These are phyloP conservation scores for Ylistrum balloti DNA, from an alignment of 1,140 invertebrate genomes.

Conservation along the genomic window DNA sequence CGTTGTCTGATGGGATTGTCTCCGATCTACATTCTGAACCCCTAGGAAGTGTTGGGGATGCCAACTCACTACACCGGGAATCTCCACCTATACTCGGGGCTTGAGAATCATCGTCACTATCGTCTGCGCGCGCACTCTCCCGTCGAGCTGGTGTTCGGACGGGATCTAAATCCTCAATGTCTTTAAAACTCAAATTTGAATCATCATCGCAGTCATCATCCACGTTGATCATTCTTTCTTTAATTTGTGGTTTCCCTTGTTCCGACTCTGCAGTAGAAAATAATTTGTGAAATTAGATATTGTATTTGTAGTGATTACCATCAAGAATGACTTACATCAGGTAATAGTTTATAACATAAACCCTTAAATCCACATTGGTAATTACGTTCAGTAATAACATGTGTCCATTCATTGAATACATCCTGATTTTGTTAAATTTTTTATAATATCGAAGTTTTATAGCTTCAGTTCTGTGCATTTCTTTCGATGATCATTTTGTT, in stretches of 20 bases:
- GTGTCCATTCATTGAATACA: too few relatives aligned
- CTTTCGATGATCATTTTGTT: too few relatives aligned
- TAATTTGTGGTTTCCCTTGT: background rate
- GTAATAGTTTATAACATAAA: too few relatives aligned
- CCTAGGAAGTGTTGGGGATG: background rate
- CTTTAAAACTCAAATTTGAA: conserved; percentile 13
- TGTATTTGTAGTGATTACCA: too few relatives aligned
- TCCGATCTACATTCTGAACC: conserved; percentile 14
- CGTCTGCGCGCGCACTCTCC: conserved; percentile 15
- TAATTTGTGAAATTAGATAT: too few relatives aligned
- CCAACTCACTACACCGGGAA: conserved; percentile 6
- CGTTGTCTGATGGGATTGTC: conserved; percentile 23
- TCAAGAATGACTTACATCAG: too few relatives aligned
- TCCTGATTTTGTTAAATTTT: too few relatives aligned
- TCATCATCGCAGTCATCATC: conserved; percentile 26
- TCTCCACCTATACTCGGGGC: conserved; percentile 17
- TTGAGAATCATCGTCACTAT: conserved; percentile 33
- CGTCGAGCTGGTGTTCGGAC: background rate
- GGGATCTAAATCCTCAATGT: conserved; percentile 31
- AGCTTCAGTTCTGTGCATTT: too few relatives aligned
- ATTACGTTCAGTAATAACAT: too few relatives aligned
- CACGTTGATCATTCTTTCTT: conserved; percentile 20
- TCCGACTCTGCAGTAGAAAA: background rate
- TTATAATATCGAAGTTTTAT: too few relatives aligned
- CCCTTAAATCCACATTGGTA: too few relatives aligned